Evolutionary conservation across 2,888 invertebrate genomes (phyloP).

Genomic region (Drosophila colorata): DNA sequence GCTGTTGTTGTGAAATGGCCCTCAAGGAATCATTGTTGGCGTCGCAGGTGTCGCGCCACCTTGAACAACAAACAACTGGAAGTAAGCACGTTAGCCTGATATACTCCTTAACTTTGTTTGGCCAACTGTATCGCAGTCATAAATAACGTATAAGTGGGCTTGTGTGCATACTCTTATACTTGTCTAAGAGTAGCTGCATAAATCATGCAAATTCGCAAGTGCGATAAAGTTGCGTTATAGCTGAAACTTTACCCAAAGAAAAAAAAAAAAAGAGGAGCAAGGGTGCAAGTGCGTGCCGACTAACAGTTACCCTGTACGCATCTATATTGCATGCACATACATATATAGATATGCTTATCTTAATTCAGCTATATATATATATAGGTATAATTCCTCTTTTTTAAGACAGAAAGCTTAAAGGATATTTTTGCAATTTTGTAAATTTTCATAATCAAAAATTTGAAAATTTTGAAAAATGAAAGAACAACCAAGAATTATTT

Average conservation of each 20-base stretch:
- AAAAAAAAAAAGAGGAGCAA: not conserved
- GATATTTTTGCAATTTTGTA: too few relatives aligned
- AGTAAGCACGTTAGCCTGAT: slow-evolving; percentile 6
- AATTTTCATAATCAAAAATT: too few relatives aligned
- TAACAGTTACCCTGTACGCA: slow-evolving; percentile 1
- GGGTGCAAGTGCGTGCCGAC: not conserved
- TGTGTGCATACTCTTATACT: slow-evolving; percentile 9
- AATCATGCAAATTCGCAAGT: not conserved
- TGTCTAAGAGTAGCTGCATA: too few relatives aligned
- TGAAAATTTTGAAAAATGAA: too few relatives aligned
- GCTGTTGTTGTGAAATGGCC: slow-evolving; percentile 41
- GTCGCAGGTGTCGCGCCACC: slow-evolving; percentile 43
- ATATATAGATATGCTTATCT: too few relatives aligned
- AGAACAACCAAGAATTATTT: too few relatives aligned
- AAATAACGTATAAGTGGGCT: slow-evolving; percentile 3
- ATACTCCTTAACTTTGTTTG: not conserved
- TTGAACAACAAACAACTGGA: slow-evolving; percentile 23
- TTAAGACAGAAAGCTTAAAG: too few relatives aligned
- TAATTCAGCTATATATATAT: not conserved
- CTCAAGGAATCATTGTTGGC: slow-evolving; percentile 47
- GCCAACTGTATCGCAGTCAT: not conserved
- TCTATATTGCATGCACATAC: too few relatives aligned
- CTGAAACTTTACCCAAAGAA: not conserved
- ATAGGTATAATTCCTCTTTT: too few relatives aligned
- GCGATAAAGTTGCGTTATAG: not conserved